Conservation (phyloP, 2,797 vertebrate genomes). For the Melanogrammus aeglefinus region DNA sequence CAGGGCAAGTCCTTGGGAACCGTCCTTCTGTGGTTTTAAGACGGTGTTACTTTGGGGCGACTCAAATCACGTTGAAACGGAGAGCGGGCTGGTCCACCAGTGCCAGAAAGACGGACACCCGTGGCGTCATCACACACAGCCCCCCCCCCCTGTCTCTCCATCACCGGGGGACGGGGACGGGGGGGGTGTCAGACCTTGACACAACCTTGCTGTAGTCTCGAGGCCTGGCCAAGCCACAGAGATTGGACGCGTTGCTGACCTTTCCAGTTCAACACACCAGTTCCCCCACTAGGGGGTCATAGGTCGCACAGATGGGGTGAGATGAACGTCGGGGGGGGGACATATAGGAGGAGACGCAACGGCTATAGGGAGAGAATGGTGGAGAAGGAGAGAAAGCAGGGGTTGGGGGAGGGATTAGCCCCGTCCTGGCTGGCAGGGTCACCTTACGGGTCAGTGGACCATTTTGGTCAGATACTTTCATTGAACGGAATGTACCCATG, state of each 20-base stretch:
- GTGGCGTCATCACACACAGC: not conserved
- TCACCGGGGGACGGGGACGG: no score
- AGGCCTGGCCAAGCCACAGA: constrained; percentile 30
- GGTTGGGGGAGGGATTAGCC: no score
- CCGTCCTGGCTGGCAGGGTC: constrained; percentile 28
- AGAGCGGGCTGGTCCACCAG: not conserved
- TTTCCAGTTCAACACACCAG: constrained; percentile 23
- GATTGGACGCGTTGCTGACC: constrained; percentile 13
- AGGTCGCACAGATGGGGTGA: constrained; percentile 18
- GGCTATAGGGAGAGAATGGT: constrained; percentile 7
- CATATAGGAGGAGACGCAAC: constrained; percentile 8
- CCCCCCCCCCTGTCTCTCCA: not conserved
- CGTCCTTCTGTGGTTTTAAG: not conserved
- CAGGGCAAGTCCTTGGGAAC: not conserved
- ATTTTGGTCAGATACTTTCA: constrained; percentile 38
- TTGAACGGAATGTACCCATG: constrained; percentile 22
- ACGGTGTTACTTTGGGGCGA: not conserved
- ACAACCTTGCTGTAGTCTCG: constrained; percentile 38
- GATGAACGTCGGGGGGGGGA: constrained; percentile 24
- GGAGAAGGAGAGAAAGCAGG: constrained; percentile 19
- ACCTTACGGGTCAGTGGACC: constrained; percentile 39
- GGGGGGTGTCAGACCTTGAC: constrained; percentile 27
- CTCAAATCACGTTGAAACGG: not conserved
- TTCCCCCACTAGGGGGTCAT: constrained; percentile 16
- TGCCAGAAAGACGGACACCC: no score